Evolutionary conservation across 2,888 invertebrate genomes (phyloP).

Genomic region (Metellina segmentata): DNA sequence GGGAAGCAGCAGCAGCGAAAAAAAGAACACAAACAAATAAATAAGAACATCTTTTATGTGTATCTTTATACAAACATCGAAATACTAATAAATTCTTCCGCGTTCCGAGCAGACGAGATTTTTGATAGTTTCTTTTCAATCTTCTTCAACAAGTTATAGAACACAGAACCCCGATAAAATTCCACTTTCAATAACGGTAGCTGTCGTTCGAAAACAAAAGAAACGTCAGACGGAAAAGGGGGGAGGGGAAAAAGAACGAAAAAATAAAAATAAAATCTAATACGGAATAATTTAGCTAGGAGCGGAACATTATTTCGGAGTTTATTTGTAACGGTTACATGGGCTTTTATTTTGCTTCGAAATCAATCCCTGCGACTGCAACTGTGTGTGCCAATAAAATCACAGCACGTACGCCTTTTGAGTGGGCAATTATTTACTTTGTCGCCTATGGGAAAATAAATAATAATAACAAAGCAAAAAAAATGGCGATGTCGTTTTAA

Average conservation of each 20-base stretch:
- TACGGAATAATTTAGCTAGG: slow-evolving; percentile 68
- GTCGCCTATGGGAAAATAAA: slow-evolving; percentile 56
- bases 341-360: slow-evolving; percentile 66
- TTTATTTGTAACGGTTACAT: slow-evolving; percentile 66
- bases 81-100: slow-evolving; percentile 52
- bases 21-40: slow-evolving; percentile 22
- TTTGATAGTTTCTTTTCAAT: slow-evolving; percentile 31
- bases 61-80: slow-evolving; percentile 38
- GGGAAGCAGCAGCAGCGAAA: not conserved
- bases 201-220: slow-evolving; percentile 20
- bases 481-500: slow-evolving; percentile 43
- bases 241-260: slow-evolving; percentile 1
- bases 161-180: slow-evolving; percentile 55
- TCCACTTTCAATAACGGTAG: slow-evolving; percentile 52
- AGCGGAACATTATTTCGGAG: slow-evolving; percentile 68
- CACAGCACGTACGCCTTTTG: slow-evolving; percentile 51
- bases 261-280: slow-evolving; percentile 58
- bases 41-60: slow-evolving; percentile 6
- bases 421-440: slow-evolving; percentile 69
- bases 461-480: slow-evolving; percentile 34
- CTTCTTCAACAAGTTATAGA: slow-evolving; percentile 72
- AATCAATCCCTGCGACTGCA: slow-evolving; percentile 65
- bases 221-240: slow-evolving; percentile 16
- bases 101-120: slow-evolving; percentile 18
- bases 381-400: slow-evolving; percentile 64